Evolutionary conservation across 2,113 vertebrate species (phyloP).

Genomic region (Rattus rattus): DNA sequence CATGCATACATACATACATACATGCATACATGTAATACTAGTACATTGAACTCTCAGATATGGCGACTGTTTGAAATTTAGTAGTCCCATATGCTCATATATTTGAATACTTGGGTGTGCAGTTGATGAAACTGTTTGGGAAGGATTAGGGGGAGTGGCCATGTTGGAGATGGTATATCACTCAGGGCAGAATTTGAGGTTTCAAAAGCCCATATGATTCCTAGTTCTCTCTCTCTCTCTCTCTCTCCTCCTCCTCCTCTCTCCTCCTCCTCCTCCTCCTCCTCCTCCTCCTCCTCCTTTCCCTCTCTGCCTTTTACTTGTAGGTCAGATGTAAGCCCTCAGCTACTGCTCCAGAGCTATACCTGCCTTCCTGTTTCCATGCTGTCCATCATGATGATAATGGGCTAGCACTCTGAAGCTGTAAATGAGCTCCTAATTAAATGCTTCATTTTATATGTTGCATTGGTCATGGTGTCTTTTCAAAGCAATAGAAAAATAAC

Average conservation of each 20-base stretch:
- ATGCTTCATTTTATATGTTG: neutral
- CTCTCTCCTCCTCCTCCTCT: too few relatives aligned
- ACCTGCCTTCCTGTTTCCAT: neutral
- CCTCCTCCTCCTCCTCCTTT: too few relatives aligned
- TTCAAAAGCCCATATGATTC: neutral
- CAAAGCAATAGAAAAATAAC: neutral
- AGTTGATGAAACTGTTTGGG: neutral
- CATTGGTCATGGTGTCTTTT: neutral
- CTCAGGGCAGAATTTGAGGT: neutral
- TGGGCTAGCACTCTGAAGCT: neutral
- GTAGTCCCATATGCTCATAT: neutral
- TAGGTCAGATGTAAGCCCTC: neutral
- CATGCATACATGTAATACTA: neutral
- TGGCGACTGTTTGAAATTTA: neutral
- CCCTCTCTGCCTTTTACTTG: neutral
- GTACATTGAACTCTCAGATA: neutral
- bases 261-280: too few relatives aligned
- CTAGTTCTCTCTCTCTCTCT: neutral
- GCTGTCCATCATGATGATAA: neutral
- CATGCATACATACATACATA: neutral
- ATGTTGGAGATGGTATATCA: neutral
- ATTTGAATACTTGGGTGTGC: neutral
- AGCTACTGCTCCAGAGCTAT: neutral
- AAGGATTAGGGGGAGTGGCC: neutral
- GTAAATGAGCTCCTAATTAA: neutral